Percentiles rank a stretch among this genome's conserved stretches.
phyloP scores from a whole-genome alignment of 2,888 invertebrate genomes.

The Hyposoter dolosus region DNA sequence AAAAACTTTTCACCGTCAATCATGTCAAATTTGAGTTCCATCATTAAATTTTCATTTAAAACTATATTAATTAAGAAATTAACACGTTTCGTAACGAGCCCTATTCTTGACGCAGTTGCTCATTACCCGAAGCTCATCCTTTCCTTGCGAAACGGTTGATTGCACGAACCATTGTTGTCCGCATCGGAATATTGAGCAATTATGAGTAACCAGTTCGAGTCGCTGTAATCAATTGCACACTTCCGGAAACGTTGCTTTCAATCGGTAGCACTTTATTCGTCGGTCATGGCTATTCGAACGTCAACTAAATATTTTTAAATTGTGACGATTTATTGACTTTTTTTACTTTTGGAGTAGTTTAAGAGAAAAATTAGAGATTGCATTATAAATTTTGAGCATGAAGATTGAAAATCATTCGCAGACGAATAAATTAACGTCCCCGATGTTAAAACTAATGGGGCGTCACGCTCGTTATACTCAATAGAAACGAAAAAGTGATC shows the following conservation, averaged over 20 bases:
- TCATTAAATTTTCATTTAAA: not conserved
- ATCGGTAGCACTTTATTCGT: not conserved
- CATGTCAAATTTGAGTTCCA: not conserved
- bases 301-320: not conserved
- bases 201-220: conserved; percentile 9
- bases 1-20: not conserved
- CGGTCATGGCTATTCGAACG: not conserved
- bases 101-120: not conserved
- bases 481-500: conserved; percentile 5
- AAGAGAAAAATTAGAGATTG: no score
- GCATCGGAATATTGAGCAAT: conserved; percentile 10
- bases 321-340: no score
- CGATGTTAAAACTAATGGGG: not conserved
- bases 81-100: not conserved
- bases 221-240: conserved; percentile 18
- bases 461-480: conserved; percentile 18
- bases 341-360: no score
- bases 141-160: conserved; percentile 11
- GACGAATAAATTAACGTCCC: not conserved
- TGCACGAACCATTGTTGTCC: not conserved
- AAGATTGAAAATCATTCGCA: not conserved
- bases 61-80: not conserved
- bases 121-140: not conserved
- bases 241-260: not conserved
- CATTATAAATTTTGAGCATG: not conserved